Conservation (phyloP, 1,140 invertebrate species). For the Aethina tumida region DNA sequence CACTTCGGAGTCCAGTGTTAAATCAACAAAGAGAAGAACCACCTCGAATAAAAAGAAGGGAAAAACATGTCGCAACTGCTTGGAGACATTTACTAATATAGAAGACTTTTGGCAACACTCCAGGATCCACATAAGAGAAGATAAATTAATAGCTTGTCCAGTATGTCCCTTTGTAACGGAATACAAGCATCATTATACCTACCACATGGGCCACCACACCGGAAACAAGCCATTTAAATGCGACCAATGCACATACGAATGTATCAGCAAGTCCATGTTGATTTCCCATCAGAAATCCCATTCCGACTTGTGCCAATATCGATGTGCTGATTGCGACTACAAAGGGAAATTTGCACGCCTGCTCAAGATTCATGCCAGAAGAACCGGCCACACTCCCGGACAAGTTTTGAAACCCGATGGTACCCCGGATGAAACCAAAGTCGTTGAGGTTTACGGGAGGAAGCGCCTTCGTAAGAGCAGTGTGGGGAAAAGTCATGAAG, state of each 20-base stretch:
- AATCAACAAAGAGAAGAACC: too few relatives aligned
- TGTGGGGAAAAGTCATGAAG: too few relatives aligned
- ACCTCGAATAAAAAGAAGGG: slow-evolving; percentile 79
- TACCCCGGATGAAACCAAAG: slow-evolving; percentile 71
- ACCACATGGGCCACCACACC: slow-evolving; percentile 91
- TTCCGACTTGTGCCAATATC: slow-evolving; percentile 92
- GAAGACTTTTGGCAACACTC: slow-evolving; percentile 89
- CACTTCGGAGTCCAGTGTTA: too few relatives aligned
- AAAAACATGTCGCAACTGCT: slow-evolving; percentile 89
- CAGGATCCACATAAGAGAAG: slow-evolving; percentile 82
- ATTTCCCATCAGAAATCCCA: slow-evolving; percentile 98
- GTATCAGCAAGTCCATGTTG: slow-evolving; percentile 99
- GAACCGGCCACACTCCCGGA: slow-evolving; percentile 79
- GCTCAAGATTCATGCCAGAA: slow-evolving; percentile 88
- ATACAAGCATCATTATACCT: slow-evolving; percentile 97
- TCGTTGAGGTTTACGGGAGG: slow-evolving; percentile 86
- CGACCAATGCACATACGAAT: slow-evolving; percentile 80
- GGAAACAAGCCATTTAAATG: slow-evolving; percentile 97
- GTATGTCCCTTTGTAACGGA: slow-evolving; percentile 96
- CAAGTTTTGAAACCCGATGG: slow-evolving; percentile 82
- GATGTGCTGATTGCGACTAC: slow-evolving; percentile 91
- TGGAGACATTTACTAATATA: slow-evolving; percentile 75
- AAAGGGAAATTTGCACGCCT: slow-evolving; percentile 98
- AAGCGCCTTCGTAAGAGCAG: too few relatives aligned
- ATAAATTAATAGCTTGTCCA: slow-evolving; percentile 84